Evolutionary conservation across 2,797 vertebrate genomes (phyloP), one percentile per base, ranked within the genome.

Genomic region (Spondyliosoma cantharus): DNA sequence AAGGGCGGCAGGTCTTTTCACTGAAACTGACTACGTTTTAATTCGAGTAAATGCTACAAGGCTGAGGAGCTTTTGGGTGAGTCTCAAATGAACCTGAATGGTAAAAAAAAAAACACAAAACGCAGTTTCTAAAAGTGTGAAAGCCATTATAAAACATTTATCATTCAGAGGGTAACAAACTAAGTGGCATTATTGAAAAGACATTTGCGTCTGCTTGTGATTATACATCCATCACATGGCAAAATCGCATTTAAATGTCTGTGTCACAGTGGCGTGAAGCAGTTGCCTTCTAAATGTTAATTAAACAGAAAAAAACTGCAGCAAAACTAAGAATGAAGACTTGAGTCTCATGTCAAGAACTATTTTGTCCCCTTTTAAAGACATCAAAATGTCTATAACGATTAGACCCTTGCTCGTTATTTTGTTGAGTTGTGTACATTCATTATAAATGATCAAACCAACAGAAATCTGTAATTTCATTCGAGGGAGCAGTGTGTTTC

Each of bases 181-280:
- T 58, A 53, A 64, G 50, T 56, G 22, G 15, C n/a, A 62, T 57
- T 61, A 53, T 27, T 61, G 49, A 71, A 66, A 65, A 62, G 42
- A 59, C 20, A 43, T 43, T 56, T 56, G 27, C 5, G 0, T 45
- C 16, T 27, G 20, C 7, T 43, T 13, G 12, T 22, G 25, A 3
- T 15, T 27, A 17, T 3, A 7, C 49, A 60, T 59, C 46, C 22
- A 43, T 54, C 22, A 50, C 20, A 64, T 4, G n/a, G 17, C 22
- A 54, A 32, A 63, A 29, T n/a, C 5, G 19, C 24, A 24, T 53
- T 8, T 12, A 25, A 29, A 62, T 62, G 29, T 27, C 7, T 61
- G 16, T 29, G 67, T 42, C 4, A 24, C 24, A 17, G 14, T 17
- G 11, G 16, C 42, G 14, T 20, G 22, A 32, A 56, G 6, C 42